Percentiles rank a stretch among this genome's conserved stretches.
These are phyloP conservation scores for Magallana gigas DNA, from an alignment of 1,140 invertebrate genomes.

Conservation along the genomic window DNA sequence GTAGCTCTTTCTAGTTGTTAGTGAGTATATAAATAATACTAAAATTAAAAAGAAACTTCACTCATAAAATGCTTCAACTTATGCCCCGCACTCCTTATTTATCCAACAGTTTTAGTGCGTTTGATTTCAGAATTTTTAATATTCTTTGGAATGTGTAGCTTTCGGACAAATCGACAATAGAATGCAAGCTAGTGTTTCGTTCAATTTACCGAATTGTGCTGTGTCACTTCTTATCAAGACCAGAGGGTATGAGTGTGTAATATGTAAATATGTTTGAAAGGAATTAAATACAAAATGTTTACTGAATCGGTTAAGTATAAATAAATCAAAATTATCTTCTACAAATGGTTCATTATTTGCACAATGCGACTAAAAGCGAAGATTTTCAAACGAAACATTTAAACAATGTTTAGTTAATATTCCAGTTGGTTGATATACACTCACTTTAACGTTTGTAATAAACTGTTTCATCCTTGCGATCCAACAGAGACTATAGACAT, in stretches of 20 bases:
- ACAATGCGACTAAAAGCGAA: constrained; percentile 9
- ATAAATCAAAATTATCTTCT: constrained; percentile 36
- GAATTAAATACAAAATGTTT: constrained; percentile 26
- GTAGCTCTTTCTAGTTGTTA: background rate
- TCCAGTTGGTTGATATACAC: constrained; percentile 18
- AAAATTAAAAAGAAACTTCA: background rate
- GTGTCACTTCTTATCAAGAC: background rate
- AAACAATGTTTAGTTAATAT: background rate
- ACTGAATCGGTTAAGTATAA: constrained; percentile 19
- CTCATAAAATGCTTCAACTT: constrained; percentile 11
- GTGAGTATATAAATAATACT: background rate
- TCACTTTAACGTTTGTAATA: background rate
- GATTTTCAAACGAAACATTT: constrained; percentile 13
- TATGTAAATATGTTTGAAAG: background rate
- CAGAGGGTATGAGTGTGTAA: constrained; percentile 8
- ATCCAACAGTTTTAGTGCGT: background rate
- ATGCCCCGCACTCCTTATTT: background rate
- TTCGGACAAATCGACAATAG: background rate
- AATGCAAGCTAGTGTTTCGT: background rate
- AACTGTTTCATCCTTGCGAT: constrained; percentile 25
- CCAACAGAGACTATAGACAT: background rate
- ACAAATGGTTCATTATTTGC: constrained; percentile 16
- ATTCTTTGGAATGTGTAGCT: background rate
- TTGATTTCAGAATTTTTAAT: constrained; percentile 18
- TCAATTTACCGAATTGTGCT: constrained; percentile 1